phyloP scores from a whole-genome alignment of 2,113 vertebrate genomes.

The Malurus cyaneus region DNA sequence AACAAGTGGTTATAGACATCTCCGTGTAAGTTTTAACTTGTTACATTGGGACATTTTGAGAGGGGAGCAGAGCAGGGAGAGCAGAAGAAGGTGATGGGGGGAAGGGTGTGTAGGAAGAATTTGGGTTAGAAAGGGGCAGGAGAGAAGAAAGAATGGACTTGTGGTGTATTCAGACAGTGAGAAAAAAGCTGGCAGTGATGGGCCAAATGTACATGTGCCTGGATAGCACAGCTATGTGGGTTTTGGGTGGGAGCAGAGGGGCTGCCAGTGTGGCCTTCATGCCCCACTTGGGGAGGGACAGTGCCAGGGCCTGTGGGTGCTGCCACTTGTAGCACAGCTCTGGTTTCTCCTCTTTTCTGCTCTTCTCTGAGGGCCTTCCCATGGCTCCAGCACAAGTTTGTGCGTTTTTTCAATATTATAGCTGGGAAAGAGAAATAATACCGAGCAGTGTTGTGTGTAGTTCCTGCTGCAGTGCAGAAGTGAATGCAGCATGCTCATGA shows the following conservation, averaged over 20 bases:
- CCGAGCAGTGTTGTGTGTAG: not conserved
- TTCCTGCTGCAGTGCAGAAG: not conserved
- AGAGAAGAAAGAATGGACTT: not conserved
- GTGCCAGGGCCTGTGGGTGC: not conserved
- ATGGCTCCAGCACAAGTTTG: not conserved
- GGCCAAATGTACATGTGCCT: not conserved
- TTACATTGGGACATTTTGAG: not conserved
- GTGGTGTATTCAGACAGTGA: not conserved
- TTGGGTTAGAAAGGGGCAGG: not conserved
- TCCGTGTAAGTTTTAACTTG: not conserved
- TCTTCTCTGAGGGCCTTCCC: rapidly evolving
- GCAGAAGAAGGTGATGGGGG: rapidly evolving
- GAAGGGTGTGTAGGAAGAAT: not conserved
- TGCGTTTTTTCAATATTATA: not conserved
- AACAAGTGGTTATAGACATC: not conserved
- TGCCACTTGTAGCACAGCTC: not conserved
- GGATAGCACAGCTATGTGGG: not conserved
- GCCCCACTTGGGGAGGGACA: not conserved
- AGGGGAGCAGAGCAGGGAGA: not conserved
- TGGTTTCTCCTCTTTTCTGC: not conserved
- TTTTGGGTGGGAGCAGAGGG: not conserved
- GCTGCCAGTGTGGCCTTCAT: rapidly evolving
- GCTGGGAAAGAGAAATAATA: not conserved
- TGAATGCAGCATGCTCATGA: not conserved
- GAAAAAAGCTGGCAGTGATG: not conserved